phyloP scores from a whole-genome alignment of 2,888 invertebrate species.

The Alsophila aescularia region DNA sequence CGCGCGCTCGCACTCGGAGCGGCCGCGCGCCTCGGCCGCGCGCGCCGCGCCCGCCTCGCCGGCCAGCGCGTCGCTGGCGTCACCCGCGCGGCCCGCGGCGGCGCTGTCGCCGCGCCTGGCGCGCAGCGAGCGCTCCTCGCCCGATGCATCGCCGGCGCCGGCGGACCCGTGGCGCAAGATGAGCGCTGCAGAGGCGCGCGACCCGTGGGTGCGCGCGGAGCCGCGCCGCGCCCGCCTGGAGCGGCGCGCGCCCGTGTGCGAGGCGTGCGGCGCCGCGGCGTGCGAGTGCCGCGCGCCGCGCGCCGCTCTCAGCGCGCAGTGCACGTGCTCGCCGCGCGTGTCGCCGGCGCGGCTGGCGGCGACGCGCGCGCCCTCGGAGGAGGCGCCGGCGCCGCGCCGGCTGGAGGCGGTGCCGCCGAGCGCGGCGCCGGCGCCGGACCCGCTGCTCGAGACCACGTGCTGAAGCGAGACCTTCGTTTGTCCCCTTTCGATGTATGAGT shows the following conservation, averaged over 20 bases:
- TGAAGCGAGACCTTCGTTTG: slow-evolving; percentile 38
- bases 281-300: slow-evolving; percentile 56
- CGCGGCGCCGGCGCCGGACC: slow-evolving; percentile 53
- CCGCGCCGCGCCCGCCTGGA: slow-evolving; percentile 38
- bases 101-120: slow-evolving; percentile 53
- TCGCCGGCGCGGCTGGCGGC: slow-evolving; percentile 48
- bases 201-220: slow-evolving; percentile 50
- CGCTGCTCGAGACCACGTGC: slow-evolving; percentile 77
- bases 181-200: slow-evolving; percentile 57
- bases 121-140: slow-evolving; percentile 54
- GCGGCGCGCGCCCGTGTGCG: slow-evolving; percentile 46
- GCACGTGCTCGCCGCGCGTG: slow-evolving; percentile 54
- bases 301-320: slow-evolving; percentile 35
- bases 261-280: slow-evolving; percentile 50
- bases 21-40: slow-evolving; percentile 54
- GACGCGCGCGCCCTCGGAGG: slow-evolving; percentile 28
- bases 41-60: slow-evolving; percentile 46
- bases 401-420: slow-evolving; percentile 40
- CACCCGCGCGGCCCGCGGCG: slow-evolving; percentile 46
- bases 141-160: slow-evolving; percentile 56
- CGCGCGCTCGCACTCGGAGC: slow-evolving; percentile 73
- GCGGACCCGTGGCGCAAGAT: slow-evolving; percentile 60
- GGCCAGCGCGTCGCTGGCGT: slow-evolving; percentile 39
- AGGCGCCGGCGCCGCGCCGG: slow-evolving; percentile 48
- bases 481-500: slow-evolving; percentile 64